These are phyloP conservation scores for Morpho achilles DNA, from an alignment of 2,888 invertebrate genomes.

Conservation along the genomic window DNA sequence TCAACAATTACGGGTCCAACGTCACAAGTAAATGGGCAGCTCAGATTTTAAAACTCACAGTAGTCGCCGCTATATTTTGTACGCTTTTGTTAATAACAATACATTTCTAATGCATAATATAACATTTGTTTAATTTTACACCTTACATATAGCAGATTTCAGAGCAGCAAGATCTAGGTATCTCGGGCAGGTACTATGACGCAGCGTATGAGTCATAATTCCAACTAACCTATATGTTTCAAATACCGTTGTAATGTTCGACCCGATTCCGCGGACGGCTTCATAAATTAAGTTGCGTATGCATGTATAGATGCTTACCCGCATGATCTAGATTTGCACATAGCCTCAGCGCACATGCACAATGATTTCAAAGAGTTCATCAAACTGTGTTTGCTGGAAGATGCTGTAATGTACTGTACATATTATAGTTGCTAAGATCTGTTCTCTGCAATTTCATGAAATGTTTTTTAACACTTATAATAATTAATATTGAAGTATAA, in stretches of 20 bases:
- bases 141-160: slow-evolving; percentile 38
- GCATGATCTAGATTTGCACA: slow-evolving; percentile 28
- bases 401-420: too few relatives aligned
- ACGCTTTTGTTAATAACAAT: slow-evolving; percentile 73
- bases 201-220: slow-evolving; percentile 58
- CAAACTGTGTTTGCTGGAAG: too few relatives aligned
- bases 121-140: slow-evolving; percentile 66
- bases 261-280: slow-evolving; percentile 34
- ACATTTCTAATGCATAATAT: slow-evolving; percentile 59
- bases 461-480: too few relatives aligned
- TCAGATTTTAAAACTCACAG: slow-evolving; percentile 66
- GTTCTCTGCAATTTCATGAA: too few relatives aligned
- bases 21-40: slow-evolving; percentile 78
- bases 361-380: neutral
- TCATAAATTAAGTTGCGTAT: slow-evolving; percentile 23
- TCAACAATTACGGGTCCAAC: slow-evolving; percentile 82
- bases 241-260: slow-evolving; percentile 40
- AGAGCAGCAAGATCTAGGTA: slow-evolving; percentile 39
- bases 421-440: too few relatives aligned
- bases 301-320: slow-evolving; percentile 27
- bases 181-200: slow-evolving; percentile 47
- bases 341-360: slow-evolving; percentile 5
- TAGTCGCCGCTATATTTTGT: slow-evolving; percentile 57
- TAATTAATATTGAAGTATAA: too few relatives aligned
- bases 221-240: slow-evolving; percentile 35